Evolutionary conservation across 2,888 invertebrate genomes (phyloP).

Genomic region (Troides aeacus): DNA sequence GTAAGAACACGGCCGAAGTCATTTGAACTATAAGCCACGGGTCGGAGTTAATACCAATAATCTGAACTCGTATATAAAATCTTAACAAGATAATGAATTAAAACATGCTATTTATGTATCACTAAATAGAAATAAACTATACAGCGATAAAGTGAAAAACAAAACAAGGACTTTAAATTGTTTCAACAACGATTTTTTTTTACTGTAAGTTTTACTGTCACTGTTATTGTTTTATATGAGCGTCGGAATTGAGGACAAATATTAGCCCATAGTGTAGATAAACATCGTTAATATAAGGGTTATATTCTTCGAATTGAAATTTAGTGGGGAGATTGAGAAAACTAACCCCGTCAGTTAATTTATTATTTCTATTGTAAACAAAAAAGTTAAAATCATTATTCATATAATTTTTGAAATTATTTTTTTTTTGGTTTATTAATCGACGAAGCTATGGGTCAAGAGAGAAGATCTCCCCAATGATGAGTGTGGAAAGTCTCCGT

Average conservation of each 20-base stretch:
- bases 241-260: background rate
- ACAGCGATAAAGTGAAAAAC: background rate
- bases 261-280: no score
- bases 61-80: constrained; percentile 8
- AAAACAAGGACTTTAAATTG: background rate
- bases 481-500: no score
- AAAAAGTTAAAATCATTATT: no score
- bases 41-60: constrained; percentile 6
- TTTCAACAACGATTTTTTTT: background rate
- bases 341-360: no score
- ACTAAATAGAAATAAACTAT: background rate
- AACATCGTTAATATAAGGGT: no score
- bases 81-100: constrained; percentile 8
- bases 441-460: no score
- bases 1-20: background rate
- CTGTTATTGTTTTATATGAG: background rate
- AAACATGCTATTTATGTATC: background rate
- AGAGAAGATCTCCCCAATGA: no score
- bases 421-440: no score
- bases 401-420: no score
- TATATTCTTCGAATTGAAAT: no score
- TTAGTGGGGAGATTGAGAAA: no score
- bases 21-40: constrained; percentile 4
- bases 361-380: no score
- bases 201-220: background rate